These are phyloP conservation scores for Calonectris borealis DNA, from an alignment of 2,113 vertebrate species.

Conservation along the genomic window DNA sequence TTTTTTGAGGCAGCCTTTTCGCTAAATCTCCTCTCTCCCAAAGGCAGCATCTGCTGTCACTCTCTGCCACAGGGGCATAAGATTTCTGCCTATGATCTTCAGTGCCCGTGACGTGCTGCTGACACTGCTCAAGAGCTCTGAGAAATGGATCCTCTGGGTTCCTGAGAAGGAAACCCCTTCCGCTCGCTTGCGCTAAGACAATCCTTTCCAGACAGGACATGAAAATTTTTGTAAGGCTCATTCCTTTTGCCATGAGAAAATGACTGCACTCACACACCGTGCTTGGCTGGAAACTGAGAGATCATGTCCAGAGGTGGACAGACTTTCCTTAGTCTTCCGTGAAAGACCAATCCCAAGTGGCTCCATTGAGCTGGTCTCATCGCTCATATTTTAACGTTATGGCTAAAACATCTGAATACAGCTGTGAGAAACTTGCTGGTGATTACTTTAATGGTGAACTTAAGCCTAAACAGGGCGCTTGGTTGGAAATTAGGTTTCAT, in stretches of 20 bases:
- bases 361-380: not conserved
- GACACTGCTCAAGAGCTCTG: not conserved
- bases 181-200: not conserved
- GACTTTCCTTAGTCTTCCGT: not conserved
- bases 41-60: constrained; percentile 17
- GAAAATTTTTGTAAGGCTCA: not conserved
- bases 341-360: not conserved
- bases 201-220: fast-evolving
- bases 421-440: not conserved
- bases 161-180: not conserved
- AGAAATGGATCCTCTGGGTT: not conserved
- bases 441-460: not conserved
- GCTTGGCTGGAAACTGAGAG: not conserved
- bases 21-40: not conserved
- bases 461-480: not conserved
- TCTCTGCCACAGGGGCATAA: not conserved
- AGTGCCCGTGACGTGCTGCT: not conserved
- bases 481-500: not conserved
- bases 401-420: not conserved
- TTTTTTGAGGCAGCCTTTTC: not conserved
- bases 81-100: not conserved
- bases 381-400: not conserved
- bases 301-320: not conserved
- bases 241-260: not conserved
- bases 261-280: not conserved